phyloP scores from a whole-genome alignment of 2,113 vertebrate species.

The Scortum barcoo region DNA sequence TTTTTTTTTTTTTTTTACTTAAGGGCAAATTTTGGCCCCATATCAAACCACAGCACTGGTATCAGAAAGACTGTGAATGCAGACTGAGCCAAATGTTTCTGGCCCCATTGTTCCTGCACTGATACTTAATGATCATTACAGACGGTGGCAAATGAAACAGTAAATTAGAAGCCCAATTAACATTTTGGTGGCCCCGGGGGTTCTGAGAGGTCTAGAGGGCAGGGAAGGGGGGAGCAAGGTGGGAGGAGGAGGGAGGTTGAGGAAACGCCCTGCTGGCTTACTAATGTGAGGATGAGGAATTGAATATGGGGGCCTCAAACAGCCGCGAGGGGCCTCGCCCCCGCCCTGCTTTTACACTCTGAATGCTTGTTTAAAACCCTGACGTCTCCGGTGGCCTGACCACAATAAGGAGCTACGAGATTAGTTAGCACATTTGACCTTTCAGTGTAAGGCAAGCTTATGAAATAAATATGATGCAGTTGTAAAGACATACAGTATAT shows the following conservation, averaged over 20 bases:
- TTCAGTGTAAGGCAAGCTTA: constrained; percentile 11
- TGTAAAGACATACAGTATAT: constrained; percentile 11
- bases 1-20: not conserved
- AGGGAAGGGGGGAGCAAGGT: constrained; percentile 11
- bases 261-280: constrained; percentile 55
- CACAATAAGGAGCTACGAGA: constrained; percentile 28
- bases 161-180: constrained; percentile 81
- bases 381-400: constrained; percentile 40
- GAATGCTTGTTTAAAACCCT: constrained; percentile 58
- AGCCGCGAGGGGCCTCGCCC: constrained; percentile 47
- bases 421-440: constrained; percentile 57
- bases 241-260: constrained; percentile 32
- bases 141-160: constrained; percentile 73
- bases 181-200: constrained; percentile 71
- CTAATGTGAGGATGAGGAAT: constrained; percentile 68
- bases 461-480: constrained; percentile 30
- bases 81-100: constrained; percentile 34
- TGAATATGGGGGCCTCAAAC: constrained; percentile 55
- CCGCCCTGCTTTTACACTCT: constrained; percentile 47
- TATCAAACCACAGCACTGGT: constrained; percentile 1
- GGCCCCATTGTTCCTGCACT: constrained; percentile 58
- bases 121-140: constrained; percentile 69
- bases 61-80: constrained; percentile 36
- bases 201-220: constrained; percentile 50
- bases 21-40: not conserved